Base-by-base conservation (phyloP, 2,113 vertebrate species). In the Ceyx melanurus region DNA sequence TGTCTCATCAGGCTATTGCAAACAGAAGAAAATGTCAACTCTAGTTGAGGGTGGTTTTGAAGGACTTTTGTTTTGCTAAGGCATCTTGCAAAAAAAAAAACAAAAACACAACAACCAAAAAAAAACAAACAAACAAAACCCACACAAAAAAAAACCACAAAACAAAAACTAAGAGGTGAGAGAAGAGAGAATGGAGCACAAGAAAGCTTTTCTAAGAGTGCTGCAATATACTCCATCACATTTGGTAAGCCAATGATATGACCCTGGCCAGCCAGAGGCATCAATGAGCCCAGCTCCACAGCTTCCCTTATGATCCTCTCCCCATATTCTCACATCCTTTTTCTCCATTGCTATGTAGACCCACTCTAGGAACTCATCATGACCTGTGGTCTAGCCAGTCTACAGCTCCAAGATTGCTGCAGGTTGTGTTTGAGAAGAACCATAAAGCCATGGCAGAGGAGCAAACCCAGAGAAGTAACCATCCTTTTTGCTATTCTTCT, bases 281-380 rank as follows among this genome's bases (percentile, higher is more conserved):
- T 5, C n/a, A 58, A 12, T 0, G 0, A 5, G 4, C 16, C 11
- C 18, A 66, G 16, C 5, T 80, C 13, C 29, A 45, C 7, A 62
- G 42, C 6, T n/a, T 71, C 58, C 33, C 11, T 65, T 68, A 45
- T 16, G 11, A 66, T 48, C n/a, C 82, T 85, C 25, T 54, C 21
- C 37, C 7, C 8, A 2, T 1, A 3, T 31, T 35, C 20, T 65
- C 35, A 37, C 35, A 10, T 37, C 35, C 35, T 50, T 92, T 56
- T 57, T 42, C 25, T 72, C 19, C 6, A 2, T 15, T 71, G 43
- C 15, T 91, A 8, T 6, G 45, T 1, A 4, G 10, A 22, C 58
- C 70, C 33, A 33, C 14, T 37, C 18, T 29, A 62, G 14, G 28
- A 75, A 6, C 7, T 0, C 21, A 37, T 56, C 48, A 8, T 11